phyloP scores from a whole-genome alignment of 2,888 invertebrate genomes.

The Trissolcus brochymenae region DNA sequence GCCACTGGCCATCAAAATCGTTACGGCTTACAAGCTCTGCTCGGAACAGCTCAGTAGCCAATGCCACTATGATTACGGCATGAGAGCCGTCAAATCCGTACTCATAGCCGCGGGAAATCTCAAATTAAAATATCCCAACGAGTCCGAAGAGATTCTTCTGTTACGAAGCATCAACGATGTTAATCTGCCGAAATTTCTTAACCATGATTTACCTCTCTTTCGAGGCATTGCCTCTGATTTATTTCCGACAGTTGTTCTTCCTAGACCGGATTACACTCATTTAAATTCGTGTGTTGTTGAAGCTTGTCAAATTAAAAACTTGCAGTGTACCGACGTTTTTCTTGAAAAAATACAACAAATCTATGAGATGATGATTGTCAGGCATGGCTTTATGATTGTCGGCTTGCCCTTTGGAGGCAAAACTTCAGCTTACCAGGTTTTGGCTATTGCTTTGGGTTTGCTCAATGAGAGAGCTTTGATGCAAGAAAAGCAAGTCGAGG shows the following conservation, averaged over 20 bases:
- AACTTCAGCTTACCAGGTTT: slow-evolving; percentile 85
- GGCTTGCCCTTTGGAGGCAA: slow-evolving; percentile 80
- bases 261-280: slow-evolving; percentile 87
- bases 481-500: slow-evolving; percentile 85
- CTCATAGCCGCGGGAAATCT: slow-evolving; percentile 93
- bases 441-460: slow-evolving; percentile 88
- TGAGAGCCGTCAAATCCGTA: slow-evolving; percentile 97
- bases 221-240: slow-evolving; percentile 93
- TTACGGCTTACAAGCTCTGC: slow-evolving; percentile 93
- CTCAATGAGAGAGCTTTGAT: slow-evolving; percentile 86
- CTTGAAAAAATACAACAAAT: slow-evolving; percentile 80
- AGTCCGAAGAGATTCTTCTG: slow-evolving; percentile 90
- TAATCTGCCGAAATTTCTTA: slow-evolving; percentile 94
- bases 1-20: slow-evolving; percentile 93
- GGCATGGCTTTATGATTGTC: slow-evolving; percentile 82
- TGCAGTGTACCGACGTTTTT: slow-evolving; percentile 85
- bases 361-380: slow-evolving; percentile 81
- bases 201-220: slow-evolving; percentile 91
- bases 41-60: slow-evolving; percentile 96
- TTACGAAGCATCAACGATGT: slow-evolving; percentile 95
- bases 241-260: slow-evolving; percentile 90
- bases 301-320: slow-evolving; percentile 83
- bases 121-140: slow-evolving; percentile 91
- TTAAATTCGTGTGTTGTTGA: slow-evolving; percentile 82
- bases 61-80: slow-evolving; percentile 96